Base-by-base conservation (phyloP, 35 echinoderm and acorn worm species). In the Holothuria glaberrima region DNA sequence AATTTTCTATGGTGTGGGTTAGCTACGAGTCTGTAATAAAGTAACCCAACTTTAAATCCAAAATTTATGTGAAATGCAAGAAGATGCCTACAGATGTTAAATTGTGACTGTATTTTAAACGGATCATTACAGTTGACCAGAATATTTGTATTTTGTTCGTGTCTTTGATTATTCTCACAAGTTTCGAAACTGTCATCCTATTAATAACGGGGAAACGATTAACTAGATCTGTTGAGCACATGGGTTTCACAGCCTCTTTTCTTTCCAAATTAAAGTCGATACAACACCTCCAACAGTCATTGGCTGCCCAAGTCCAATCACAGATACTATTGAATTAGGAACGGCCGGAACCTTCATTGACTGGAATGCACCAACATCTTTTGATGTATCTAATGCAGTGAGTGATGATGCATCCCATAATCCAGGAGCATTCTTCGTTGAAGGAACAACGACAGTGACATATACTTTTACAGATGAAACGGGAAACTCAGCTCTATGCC, bases 401-500 rank as follows among this genome's bases (percentile, higher is more conserved):
- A 63, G 14, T 34, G 25, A 34, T 6, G 60, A 19, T 44, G 63
- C 68, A 54, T 59, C 71, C 33, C 59, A 59, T 30, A 66, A 13
- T 10, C 85, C 86, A 18, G 84, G 68, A 6, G 60, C 9, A 17
- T 69, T 88, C 57, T 70, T 92, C 24, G n/a, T 48, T 19, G 12
- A 21, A 33, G 91, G 91, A 31, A 34, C 18, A 19, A 92, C 91
- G 14, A 80, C 58, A 14, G 85, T 92, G 7, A 88, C 71, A 24
- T 80, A 88, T 26, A 56, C 57, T 35, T 80, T 88, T 65, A 92
- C 91, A 5, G 91, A 92, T 36, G 17, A 38, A 1, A 85, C 59
- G 17, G 81, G 59, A 24, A 61, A 85, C 54, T 61, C 21, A 19
- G 81, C 54, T 29, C 81, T 59, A 22, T 85, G 81, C 30, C 14